Base-by-base conservation (phyloP, 2,797 vertebrate species). In the Anisognathus igniventris region DNA sequence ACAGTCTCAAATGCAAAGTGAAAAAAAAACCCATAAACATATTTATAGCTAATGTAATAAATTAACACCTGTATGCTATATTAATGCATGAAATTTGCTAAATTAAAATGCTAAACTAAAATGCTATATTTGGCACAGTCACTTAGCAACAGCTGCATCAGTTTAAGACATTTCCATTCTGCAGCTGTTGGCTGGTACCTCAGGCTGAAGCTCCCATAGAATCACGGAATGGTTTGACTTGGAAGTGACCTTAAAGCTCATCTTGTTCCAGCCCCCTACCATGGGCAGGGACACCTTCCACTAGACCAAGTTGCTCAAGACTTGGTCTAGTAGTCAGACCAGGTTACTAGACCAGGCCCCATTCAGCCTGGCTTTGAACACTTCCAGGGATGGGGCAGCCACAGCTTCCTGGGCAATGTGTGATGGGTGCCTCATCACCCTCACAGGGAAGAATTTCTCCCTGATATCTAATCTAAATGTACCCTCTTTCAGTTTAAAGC, bases 81-180 rank as follows among this genome's bases (percentile, higher is more conserved):
- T 81, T 86, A 86, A 81, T 65, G 74, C 53, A 61, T 81, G 72
- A 75, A 84, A 82, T 60, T 74, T 88, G 57, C 75, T 61, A 80
- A 92, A 92, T 86, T 80, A 62, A 65, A 84, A 22, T 88, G 74
- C 77, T 62, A 70, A 91, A 94, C 60, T 76, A 65, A 92, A 90
- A 83, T 77, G 54, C 62, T 91, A 90, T 88, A 74, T 94, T 90
- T 86, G 88, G 75, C 50, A 83, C 82, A 58, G 81, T 92, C 93
- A 90, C 93, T 95, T 94, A 91, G 93, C 91, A 94, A 93, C 95
- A 94, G 82, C 95, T 94, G 93, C 87, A 86, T 57, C 87, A 74
- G 72, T 77, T 91, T 61, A 78, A 90, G 75, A 67, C 2, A 5
- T 54, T 91, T 71, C 64, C n/a, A 40, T 67, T 71, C 68, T 30